Percentiles rank a stretch among this genome's conserved stretches.
Evolutionary conservation across 2,797 vertebrate species (phyloP).

Genomic region (Decapterus maruadsi): DNA sequence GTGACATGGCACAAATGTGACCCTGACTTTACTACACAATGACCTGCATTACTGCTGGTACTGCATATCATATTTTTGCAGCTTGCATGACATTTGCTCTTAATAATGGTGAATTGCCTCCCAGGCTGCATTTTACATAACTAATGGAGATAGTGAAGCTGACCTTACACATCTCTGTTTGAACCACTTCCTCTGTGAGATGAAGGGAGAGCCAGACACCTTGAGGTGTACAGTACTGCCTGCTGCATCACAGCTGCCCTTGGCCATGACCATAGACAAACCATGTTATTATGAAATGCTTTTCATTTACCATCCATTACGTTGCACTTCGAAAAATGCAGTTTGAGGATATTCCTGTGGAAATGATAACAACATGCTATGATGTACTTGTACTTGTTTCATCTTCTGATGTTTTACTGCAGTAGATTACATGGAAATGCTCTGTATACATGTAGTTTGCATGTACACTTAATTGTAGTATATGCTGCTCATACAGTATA

Average conservation of each 20-base stretch:
- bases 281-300: neutral
- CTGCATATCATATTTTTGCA: neutral
- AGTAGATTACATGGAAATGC: neutral
- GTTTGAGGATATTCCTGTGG: neutral
- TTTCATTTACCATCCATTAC: neutral
- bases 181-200: constrained; percentile 15
- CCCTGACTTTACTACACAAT: neutral
- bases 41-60: too few species aligned
- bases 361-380: neutral
- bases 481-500: too few species aligned
- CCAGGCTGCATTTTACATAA: constrained; percentile 12
- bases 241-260: constrained; percentile 20
- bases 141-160: constrained; percentile 6
- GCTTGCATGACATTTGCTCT: neutral
- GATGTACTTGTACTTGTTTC: neutral
- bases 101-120: neutral
- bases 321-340: neutral
- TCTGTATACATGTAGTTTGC: too few species aligned
- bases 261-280: constrained; percentile 6
- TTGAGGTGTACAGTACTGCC: constrained; percentile 28
- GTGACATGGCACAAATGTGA: neutral
- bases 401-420: neutral
- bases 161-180: constrained; percentile 46
- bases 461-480: too few species aligned
- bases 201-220: constrained; percentile 18